Evolutionary conservation across 2,797 vertebrate genomes (phyloP), one percentile per base, ranked within the genome.

Genomic region (Salarias fasciatus): DNA sequence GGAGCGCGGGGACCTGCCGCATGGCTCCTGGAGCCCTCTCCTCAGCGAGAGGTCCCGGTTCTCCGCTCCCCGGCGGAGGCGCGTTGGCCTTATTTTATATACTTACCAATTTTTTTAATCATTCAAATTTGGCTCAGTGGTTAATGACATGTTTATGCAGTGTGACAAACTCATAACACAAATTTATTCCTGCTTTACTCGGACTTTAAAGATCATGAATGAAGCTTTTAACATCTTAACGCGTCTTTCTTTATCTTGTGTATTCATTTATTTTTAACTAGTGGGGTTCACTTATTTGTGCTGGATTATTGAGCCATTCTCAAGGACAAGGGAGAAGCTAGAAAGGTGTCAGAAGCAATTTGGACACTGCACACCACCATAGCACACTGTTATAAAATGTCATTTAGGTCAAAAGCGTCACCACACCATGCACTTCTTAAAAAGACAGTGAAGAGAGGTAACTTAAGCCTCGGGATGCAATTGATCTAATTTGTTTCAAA

Each of bases 361-460:
- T 44, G 36, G 37, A 60, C 77, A 75, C 73, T 75, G 80, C 82
- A 88, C 63, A 82, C 42, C 51, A 74, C 24, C 6, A 44, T 55
- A 45, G 12, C 41, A 6, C 11, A 38, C 36, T 66, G 75, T 47
- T 49, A 14, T 14, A 60, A 65, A 24, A 24, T 24, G 44, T 47
- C 15, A 69, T 48, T 13, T 55, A 53, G 28, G 15, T 61, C 75
- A 85, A 87, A 74, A 51, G 62, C 71, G 72, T 72, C 81, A 75
- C 63, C 85, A 91, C 85, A 81, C 75, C 89, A 86, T 65, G 80
- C 88, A 79, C 5, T 15, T 82, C 86, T 91, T 91, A 92, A 92
- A 89, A 87, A 85, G 87, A 92, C 90, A 85, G 81, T 58, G 7
- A 15, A 15, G 40, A 13, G 12, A 42, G 44, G 13, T 12, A 0